phyloP scores from a whole-genome alignment of 1,140 invertebrate species.

The Drosophila sulfurigaster region DNA sequence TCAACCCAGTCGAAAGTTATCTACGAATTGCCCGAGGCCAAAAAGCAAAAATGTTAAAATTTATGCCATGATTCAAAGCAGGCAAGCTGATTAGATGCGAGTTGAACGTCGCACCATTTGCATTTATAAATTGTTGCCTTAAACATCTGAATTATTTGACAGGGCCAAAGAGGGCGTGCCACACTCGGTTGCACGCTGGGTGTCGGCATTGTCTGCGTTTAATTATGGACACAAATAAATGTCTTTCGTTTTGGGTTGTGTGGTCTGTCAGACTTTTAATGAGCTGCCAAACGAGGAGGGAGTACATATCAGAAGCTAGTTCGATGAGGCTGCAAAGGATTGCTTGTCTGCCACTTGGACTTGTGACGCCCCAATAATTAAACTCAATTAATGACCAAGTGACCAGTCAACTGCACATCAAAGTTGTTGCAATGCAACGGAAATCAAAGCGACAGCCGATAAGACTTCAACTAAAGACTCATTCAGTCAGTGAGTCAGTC shows the following conservation, averaged over 20 bases:
- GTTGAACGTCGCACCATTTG: constrained; percentile 52
- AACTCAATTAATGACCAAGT: constrained; percentile 74
- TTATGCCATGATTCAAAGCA: constrained; percentile 57
- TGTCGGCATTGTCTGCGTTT: constrained; percentile 74
- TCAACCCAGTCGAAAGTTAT: constrained; percentile 23
- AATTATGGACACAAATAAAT: constrained; percentile 83
- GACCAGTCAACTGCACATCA: constrained; percentile 75
- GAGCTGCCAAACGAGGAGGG: constrained; percentile 23
- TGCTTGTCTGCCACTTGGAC: neutral
- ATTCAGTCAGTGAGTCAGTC: constrained; percentile 28
- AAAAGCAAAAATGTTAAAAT: constrained; percentile 51
- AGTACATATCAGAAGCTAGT: neutral
- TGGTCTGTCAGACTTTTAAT: constrained; percentile 64
- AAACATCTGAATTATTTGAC: constrained; percentile 69
- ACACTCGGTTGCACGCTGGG: constrained; percentile 6
- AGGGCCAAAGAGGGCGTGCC: constrained; percentile 47
- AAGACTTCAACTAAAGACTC: constrained; percentile 9
- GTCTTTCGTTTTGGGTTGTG: constrained; percentile 65
- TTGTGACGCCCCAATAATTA: constrained; percentile 62
- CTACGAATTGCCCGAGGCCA: constrained; percentile 49
- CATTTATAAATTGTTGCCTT: constrained; percentile 76
- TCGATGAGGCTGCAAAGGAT: constrained; percentile 12
- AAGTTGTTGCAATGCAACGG: constrained; percentile 56
- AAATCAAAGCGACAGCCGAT: constrained; percentile 53
- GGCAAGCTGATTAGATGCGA: constrained; percentile 51